phyloP scores from a whole-genome alignment of 2,797 vertebrate species.

The Aldrovandia affinis region DNA sequence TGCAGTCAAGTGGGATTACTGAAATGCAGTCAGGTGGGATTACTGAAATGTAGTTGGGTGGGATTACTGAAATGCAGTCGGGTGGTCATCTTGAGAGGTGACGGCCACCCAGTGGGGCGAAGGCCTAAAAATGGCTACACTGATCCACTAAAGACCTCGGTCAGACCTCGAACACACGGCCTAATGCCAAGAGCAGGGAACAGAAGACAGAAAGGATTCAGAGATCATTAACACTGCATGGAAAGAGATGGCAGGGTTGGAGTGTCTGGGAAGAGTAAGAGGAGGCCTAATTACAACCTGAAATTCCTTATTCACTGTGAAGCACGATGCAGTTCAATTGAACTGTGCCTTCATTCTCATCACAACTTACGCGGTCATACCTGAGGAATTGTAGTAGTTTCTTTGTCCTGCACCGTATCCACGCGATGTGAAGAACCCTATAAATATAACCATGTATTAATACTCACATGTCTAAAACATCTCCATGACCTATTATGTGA shows the following conservation, averaged over 20 bases:
- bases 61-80: too few relatives aligned
- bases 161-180: neutral
- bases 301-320: neutral
- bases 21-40: too few relatives aligned
- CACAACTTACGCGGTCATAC: slow-evolving; percentile 40
- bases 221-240: neutral
- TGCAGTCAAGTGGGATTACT: too few relatives aligned
- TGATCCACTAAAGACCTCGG: neutral
- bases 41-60: too few relatives aligned
- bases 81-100: too few relatives aligned
- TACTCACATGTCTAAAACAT: neutral
- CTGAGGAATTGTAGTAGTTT: slow-evolving; percentile 52
- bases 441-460: slow-evolving; percentile 16
- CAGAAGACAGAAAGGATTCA: neutral
- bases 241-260: neutral
- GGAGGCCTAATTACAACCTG: neutral
- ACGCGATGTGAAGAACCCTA: slow-evolving; percentile 55
- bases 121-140: neutral
- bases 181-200: neutral
- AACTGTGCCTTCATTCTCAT: neutral
- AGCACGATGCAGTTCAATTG: neutral
- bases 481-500: neutral
- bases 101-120: neutral
- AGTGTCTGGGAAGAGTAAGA: neutral
- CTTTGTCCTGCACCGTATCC: slow-evolving; percentile 21